Conservation (phyloP, 2,797 vertebrate species). For the Schizothorax lantsangensis region DNA sequence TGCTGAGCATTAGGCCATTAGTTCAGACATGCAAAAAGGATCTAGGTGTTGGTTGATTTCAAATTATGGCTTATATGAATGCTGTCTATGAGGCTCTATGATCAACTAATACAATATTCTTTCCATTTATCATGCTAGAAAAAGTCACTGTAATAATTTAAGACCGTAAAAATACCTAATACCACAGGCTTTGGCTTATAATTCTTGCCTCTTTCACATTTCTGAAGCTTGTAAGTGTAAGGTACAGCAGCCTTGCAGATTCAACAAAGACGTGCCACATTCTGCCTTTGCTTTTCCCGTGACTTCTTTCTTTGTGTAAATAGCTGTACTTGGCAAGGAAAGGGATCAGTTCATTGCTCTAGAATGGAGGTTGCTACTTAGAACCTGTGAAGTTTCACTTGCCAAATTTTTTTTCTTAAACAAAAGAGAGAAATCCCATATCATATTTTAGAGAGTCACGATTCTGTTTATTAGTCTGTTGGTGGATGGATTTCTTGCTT, state of each 20-base stretch:
- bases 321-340: conserved; percentile 4
- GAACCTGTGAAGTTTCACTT: conserved; percentile 9
- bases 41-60: conserved; percentile 13
- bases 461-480: conserved; percentile 6
- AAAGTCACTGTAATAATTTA: conserved; percentile 9
- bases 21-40: conserved; percentile 11
- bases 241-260: neutral
- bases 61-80: neutral
- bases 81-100: neutral
- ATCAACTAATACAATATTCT: conserved; percentile 1
- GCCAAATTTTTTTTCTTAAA: conserved; percentile 24
- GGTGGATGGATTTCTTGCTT: conserved; percentile 25
- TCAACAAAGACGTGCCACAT: conserved; percentile 28
- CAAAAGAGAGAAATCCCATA: neutral
- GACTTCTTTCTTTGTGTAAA: conserved; percentile 21
- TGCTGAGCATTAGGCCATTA: neutral
- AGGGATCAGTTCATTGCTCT: neutral
- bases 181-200: neutral
- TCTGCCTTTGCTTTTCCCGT: conserved; percentile 8
- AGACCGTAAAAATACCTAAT: neutral
- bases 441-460: conserved; percentile 13
- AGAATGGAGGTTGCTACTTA: conserved; percentile 8
- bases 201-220: neutral
- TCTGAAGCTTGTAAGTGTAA: conserved; percentile 8
- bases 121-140: conserved; percentile 5